Conservation (phyloP, 2,888 invertebrate species). For the Acanthopleura granulata region DNA sequence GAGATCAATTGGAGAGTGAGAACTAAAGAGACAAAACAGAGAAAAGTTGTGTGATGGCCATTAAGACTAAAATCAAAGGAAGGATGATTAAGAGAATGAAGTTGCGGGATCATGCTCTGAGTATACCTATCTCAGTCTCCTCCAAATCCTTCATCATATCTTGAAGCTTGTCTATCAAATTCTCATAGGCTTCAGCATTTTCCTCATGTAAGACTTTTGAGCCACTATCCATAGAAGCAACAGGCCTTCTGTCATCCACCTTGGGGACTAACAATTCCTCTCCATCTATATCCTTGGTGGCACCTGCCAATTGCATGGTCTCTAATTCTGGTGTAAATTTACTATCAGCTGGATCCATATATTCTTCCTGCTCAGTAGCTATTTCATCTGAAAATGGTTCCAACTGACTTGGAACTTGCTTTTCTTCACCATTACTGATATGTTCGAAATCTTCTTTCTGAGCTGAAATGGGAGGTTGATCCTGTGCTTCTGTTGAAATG, state of each 20-base stretch:
- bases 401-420: no score
- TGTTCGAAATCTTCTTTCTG: not conserved
- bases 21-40: not conserved
- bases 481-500: not conserved
- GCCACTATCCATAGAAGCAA: not conserved
- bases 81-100: not conserved
- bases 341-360: no score
- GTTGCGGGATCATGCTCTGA: not conserved
- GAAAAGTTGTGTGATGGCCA: not conserved
- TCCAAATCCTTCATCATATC: conserved; percentile 10
- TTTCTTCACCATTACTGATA: no score
- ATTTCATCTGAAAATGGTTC: no score
- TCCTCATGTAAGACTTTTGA: not conserved
- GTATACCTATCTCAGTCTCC: conserved; percentile 17
- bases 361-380: no score
- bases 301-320: no score
- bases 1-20: not conserved
- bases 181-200: conserved; percentile 4
- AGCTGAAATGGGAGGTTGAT: not conserved
- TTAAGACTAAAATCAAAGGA: not conserved
- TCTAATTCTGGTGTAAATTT: no score
- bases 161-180: not conserved
- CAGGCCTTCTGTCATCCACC: not conserved
- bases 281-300: no score
- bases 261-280: not conserved